Evolutionary conservation across 1,140 invertebrate species (phyloP).

Genomic region (Microvelia longipes): DNA sequence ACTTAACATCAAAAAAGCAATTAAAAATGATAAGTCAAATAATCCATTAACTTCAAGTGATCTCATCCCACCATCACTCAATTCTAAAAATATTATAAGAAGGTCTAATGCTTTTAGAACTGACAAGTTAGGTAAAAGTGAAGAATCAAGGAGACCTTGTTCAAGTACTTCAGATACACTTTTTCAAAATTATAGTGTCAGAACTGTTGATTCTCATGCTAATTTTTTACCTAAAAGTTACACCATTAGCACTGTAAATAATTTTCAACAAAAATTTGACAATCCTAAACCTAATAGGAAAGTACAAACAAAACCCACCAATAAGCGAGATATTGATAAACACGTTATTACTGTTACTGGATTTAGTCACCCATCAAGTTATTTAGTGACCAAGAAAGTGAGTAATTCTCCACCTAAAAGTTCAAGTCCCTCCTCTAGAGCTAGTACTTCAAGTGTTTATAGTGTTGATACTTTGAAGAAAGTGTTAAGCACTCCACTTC

Average conservation of each 20-base stretch:
- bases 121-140: conserved; percentile 6
- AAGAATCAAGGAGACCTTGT: neutral
- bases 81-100: conserved; percentile 12
- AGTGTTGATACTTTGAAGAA: conserved; percentile 38
- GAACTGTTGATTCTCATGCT: neutral
- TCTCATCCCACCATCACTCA: neutral
- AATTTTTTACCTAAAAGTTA: conserved; percentile 3
- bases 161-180: neutral
- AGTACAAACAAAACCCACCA: neutral
- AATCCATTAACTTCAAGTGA: neutral
- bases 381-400: neutral
- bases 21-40: neutral
- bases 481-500: conserved; percentile 43
- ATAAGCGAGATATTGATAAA: neutral
- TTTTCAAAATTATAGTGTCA: neutral
- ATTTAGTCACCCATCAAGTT: neutral
- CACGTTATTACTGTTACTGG: neutral
- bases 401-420: neutral
- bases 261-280: neutral
- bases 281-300: neutral
- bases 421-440: neutral
- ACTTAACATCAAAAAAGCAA: conserved; percentile 6
- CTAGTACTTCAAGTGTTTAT: neutral
- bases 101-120: conserved; percentile 17
- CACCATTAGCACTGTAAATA: neutral